These are phyloP conservation scores for Cosmia trapezina DNA, from an alignment of 2,888 invertebrate species.

Conservation along the genomic window DNA sequence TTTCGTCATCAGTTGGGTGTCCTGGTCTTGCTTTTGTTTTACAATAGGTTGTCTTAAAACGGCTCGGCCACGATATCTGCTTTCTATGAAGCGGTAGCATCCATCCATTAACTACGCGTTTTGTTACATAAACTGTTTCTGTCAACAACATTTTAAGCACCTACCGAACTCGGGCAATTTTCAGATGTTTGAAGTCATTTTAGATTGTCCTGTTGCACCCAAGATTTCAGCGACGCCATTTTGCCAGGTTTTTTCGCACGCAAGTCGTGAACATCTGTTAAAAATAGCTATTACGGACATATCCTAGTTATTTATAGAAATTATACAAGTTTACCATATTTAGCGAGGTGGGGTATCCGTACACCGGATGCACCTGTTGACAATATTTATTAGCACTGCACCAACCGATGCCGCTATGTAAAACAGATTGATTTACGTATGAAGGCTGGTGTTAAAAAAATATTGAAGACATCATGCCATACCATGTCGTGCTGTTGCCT, in stretches of 20 bases:
- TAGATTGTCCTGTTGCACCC: background rate
- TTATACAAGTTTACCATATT: constrained; percentile 4
- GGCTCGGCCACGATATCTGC: background rate
- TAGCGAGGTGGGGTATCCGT: background rate
- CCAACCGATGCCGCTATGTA: background rate
- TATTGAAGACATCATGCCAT: background rate
- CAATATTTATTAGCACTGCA: constrained; percentile 41
- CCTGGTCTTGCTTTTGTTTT: background rate
- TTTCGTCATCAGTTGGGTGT: background rate
- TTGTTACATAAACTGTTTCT: background rate
- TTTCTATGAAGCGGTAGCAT: background rate
- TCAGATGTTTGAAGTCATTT: background rate
- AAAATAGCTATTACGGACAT: constrained; percentile 30
- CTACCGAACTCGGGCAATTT: constrained; percentile 4
- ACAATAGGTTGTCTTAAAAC: background rate
- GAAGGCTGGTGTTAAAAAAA: background rate
- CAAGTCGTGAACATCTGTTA: constrained; percentile 25
- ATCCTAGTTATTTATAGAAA: background rate
- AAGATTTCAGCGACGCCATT: background rate
- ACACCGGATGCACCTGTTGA: constrained; percentile 21
- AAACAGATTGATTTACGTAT: background rate
- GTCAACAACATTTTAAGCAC: constrained; percentile 31
- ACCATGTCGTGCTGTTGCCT: background rate
- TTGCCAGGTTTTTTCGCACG: background rate
- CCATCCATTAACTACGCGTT: background rate